Conservation (phyloP, 2,888 invertebrate species). For the Didymodactylos carnosus region DNA sequence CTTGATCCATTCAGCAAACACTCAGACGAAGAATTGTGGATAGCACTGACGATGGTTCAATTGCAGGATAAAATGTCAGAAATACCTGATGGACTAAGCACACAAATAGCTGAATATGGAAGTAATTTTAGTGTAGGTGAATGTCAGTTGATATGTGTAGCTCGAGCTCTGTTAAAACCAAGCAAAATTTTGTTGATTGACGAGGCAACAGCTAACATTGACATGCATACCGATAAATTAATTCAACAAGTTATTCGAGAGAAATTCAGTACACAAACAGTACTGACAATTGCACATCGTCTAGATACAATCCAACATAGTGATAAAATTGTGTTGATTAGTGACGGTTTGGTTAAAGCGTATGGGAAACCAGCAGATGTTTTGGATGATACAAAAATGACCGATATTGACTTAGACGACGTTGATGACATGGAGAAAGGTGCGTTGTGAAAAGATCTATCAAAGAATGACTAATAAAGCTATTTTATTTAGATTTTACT, state of each 20-base stretch:
- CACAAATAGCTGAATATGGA: slow-evolving; percentile 25
- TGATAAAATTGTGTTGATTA: slow-evolving; percentile 55
- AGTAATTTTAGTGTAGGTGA: slow-evolving; percentile 31
- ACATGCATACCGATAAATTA: slow-evolving; percentile 18
- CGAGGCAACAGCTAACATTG: slow-evolving; percentile 30
- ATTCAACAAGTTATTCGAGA: slow-evolving; percentile 15
- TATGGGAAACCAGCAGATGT: not conserved
- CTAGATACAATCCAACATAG: slow-evolving; percentile 59
- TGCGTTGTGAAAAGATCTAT: too few species aligned
- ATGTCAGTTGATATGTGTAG: slow-evolving; percentile 30
- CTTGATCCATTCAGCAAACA: slow-evolving; percentile 29
- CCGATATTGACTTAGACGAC: too few species aligned
- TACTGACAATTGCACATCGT: slow-evolving; percentile 16
- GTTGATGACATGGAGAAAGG: too few species aligned
- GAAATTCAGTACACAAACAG: slow-evolving; percentile 13
- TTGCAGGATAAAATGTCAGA: slow-evolving; percentile 19
- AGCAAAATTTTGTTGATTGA: slow-evolving; percentile 27
- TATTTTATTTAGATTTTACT: too few species aligned
- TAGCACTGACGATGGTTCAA: slow-evolving; percentile 25
- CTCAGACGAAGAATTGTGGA: slow-evolving; percentile 25
- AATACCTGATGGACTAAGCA: slow-evolving; percentile 24
- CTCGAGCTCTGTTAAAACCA: slow-evolving; percentile 26
- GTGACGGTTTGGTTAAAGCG: not conserved
- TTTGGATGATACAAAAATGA: too few species aligned
- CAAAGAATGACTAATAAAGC: too few species aligned